phyloP scores from a whole-genome alignment of 1,140 invertebrate genomes.

The Drosophila ananassae region DNA sequence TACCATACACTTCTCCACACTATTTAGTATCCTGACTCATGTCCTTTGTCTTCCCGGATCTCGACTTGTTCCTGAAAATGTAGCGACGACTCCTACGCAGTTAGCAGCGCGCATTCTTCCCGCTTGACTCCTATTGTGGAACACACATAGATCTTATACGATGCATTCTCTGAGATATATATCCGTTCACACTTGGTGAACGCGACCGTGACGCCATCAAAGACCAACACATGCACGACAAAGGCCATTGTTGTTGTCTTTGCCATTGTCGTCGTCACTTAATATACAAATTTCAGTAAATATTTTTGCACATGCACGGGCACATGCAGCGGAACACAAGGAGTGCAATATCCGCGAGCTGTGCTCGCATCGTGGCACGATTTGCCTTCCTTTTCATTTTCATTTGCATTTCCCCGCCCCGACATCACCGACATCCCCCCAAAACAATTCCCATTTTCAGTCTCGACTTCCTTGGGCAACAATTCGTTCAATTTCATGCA shows the following conservation, averaged over 20 bases:
- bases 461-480: conserved; percentile 54
- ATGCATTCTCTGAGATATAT: conserved; percentile 11
- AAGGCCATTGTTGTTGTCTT: conserved; percentile 39
- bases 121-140: conserved; percentile 66
- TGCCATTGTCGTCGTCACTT: conserved; percentile 69
- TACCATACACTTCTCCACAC: conserved; percentile 1
- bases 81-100: conserved; percentile 42
- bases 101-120: conserved; percentile 66
- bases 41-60: conserved; percentile 20
- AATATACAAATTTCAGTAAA: conserved; percentile 82
- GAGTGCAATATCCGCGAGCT: conserved; percentile 49
- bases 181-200: conserved; percentile 36
- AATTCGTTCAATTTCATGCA: conserved; percentile 82
- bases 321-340: conserved; percentile 15
- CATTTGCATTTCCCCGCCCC: not conserved
- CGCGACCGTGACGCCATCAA: conserved; percentile 52
- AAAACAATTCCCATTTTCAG: conserved; percentile 36
- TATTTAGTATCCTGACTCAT: not conserved
- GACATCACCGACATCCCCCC: not conserved
- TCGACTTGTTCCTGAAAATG: conserved; percentile 20
- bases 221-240: conserved; percentile 42
- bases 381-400: conserved; percentile 2
- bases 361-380: conserved; percentile 35
- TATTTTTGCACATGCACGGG: conserved; percentile 58
- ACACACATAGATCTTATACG: conserved; percentile 18